Conservation (phyloP, 1,140 invertebrate genomes). For the Paracyclopina nana region DNA sequence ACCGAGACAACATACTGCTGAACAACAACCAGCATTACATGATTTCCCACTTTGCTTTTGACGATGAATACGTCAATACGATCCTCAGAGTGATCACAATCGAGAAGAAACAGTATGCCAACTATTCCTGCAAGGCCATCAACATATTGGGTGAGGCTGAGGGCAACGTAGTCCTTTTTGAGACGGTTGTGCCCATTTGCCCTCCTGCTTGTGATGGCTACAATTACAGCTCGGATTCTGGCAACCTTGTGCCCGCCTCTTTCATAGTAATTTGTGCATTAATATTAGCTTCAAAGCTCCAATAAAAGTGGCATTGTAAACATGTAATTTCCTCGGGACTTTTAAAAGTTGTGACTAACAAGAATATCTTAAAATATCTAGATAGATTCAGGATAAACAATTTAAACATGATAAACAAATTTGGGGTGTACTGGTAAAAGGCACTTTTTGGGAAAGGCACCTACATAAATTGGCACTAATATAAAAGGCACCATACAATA, state of each 20-base stretch:
- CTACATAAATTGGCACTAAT: too few relatives aligned
- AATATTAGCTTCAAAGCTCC: too few relatives aligned
- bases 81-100: slow-evolving; percentile 70
- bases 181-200: slow-evolving; percentile 73
- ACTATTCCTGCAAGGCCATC: slow-evolving; percentile 61
- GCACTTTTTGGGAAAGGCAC: too few relatives aligned
- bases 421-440: too few relatives aligned
- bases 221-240: slow-evolving; percentile 19
- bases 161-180: slow-evolving; percentile 42
- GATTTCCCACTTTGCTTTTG: slow-evolving; percentile 68
- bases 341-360: too few relatives aligned
- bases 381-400: too few relatives aligned
- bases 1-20: slow-evolving; percentile 41
- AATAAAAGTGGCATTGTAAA: too few relatives aligned
- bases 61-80: slow-evolving; percentile 71
- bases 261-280: slow-evolving; percentile 16
- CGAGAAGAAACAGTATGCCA: slow-evolving; percentile 68
- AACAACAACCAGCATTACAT: slow-evolving; percentile 74
- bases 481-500: too few relatives aligned
- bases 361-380: too few relatives aligned
- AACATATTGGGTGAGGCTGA: slow-evolving; percentile 65
- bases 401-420: too few relatives aligned
- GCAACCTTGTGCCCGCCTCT: slow-evolving; percentile 18
- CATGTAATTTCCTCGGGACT: too few relatives aligned
- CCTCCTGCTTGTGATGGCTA: slow-evolving; percentile 55